A percentile compares a stretch with the other conserved stretches of the same genome.
These are phyloP conservation scores for Branchinecta sandiegonensis DNA, from an alignment of 2,888 invertebrate genomes.

Conservation along the genomic window DNA sequence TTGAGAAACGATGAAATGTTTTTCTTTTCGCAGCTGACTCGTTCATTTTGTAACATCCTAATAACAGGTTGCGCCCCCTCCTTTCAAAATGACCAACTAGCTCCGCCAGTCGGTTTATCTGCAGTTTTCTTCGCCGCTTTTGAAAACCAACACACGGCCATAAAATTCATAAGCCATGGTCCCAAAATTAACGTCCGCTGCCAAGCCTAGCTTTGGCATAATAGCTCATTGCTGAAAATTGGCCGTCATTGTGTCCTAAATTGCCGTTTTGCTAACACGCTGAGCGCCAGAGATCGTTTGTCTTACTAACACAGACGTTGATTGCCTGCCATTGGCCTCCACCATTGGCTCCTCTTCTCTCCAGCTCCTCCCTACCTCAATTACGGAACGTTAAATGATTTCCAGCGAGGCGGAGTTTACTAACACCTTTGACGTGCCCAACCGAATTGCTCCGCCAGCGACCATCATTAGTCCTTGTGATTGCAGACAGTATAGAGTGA, in stretches of 20 bases:
- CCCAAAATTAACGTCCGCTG: slow-evolving; percentile 11
- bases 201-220: slow-evolving; percentile 8
- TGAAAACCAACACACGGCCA: too few species aligned
- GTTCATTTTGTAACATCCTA: too few species aligned
- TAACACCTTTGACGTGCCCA: slow-evolving; percentile 2
- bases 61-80: too few species aligned
- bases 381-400: neutral
- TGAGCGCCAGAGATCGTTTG: slow-evolving; percentile 10
- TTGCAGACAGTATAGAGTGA: neutral
- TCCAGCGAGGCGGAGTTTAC: neutral
- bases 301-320: slow-evolving; percentile 11
- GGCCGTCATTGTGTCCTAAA: slow-evolving; percentile 2
- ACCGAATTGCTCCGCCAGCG: neutral
- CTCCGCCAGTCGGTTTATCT: too few species aligned
- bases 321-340: neutral
- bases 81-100: too few species aligned
- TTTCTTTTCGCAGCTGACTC: too few species aligned
- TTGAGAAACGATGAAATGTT: too few species aligned
- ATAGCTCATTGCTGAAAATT: slow-evolving; percentile 14
- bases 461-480: slow-evolving; percentile 2
- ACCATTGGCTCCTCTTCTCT: neutral
- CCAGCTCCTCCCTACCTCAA: neutral
- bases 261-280: slow-evolving; percentile 13
- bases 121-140: too few species aligned
- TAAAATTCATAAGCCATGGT: neutral